Conservation (phyloP, 2,797 vertebrate species). For the Pipistrellus pipistrellus region DNA sequence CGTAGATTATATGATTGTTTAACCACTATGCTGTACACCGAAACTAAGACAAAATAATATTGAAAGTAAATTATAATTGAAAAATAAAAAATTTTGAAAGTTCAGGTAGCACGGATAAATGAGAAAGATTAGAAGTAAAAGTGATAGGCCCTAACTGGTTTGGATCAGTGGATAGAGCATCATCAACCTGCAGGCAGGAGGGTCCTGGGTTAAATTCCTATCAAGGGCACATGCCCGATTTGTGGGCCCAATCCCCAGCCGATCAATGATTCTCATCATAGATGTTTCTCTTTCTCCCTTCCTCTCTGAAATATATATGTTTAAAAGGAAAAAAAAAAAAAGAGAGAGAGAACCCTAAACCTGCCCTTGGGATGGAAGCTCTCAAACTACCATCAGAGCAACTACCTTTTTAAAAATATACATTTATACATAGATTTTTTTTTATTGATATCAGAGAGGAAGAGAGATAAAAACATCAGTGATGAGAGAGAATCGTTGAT, state of each 20-base stretch:
- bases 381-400: conserved; percentile 16
- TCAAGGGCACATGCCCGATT: neutral
- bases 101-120: conserved; percentile 26
- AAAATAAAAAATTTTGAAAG: neutral
- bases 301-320: neutral
- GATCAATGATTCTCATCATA: neutral
- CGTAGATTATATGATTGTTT: neutral
- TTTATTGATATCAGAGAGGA: too few species aligned
- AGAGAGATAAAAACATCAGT: too few species aligned
- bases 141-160: neutral
- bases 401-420: neutral
- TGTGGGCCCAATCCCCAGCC: neutral
- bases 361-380: neutral
- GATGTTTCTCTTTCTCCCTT: neutral
- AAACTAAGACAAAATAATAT: neutral
- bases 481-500: too few species aligned
- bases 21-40: neutral
- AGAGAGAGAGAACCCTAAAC: neutral
- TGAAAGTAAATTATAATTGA: neutral
- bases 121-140: conserved; percentile 13
- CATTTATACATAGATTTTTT: too few species aligned
- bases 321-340: neutral
- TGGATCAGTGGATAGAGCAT: neutral
- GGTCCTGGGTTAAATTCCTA: neutral
- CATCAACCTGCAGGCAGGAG: neutral